Conservation (phyloP, 2,797 vertebrate species). For the Rhadinocentrus ornatus region DNA sequence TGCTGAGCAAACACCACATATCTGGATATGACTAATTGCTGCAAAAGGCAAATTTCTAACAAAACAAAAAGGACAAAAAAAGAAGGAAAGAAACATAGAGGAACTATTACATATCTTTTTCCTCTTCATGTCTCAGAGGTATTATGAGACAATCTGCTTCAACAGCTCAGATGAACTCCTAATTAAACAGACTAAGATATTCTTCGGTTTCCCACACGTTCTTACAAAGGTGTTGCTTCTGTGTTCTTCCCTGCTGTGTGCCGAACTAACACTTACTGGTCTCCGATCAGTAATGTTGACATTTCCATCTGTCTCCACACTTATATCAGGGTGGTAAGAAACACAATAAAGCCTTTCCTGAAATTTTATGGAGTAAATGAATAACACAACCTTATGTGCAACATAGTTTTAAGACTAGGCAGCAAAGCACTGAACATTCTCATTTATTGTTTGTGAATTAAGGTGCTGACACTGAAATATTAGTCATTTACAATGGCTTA, state of each 20-base stretch:
- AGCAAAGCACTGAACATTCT: background rate
- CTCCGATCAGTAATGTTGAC: slow-evolving; percentile 59
- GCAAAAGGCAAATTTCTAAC: slow-evolving; percentile 24
- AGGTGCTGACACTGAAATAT: background rate
- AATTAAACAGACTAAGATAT: slow-evolving; percentile 60
- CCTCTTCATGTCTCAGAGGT: slow-evolving; percentile 24
- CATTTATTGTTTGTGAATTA: background rate
- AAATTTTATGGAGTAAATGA: slow-evolving; percentile 21
- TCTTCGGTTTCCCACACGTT: slow-evolving; percentile 64
- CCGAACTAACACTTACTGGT: slow-evolving; percentile 69
- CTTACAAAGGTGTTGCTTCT: slow-evolving; percentile 69
- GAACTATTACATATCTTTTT: slow-evolving; percentile 5
- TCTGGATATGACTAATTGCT: slow-evolving; percentile 31
- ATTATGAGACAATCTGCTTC: slow-evolving; percentile 45
- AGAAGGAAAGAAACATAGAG: background rate
- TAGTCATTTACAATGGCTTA: background rate
- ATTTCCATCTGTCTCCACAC: slow-evolving; percentile 72
- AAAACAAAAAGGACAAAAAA: slow-evolving; percentile 5
- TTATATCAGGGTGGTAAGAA: slow-evolving; percentile 31
- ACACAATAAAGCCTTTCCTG: slow-evolving; percentile 21
- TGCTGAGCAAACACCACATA: slow-evolving; percentile 29
- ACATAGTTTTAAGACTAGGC: slow-evolving; percentile 1
- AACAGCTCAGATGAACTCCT: slow-evolving; percentile 51
- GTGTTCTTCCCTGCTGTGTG: slow-evolving; percentile 38
- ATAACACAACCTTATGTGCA: background rate